phyloP scores from a whole-genome alignment of 2,113 vertebrate genomes.

The Megalops atlanticus region DNA sequence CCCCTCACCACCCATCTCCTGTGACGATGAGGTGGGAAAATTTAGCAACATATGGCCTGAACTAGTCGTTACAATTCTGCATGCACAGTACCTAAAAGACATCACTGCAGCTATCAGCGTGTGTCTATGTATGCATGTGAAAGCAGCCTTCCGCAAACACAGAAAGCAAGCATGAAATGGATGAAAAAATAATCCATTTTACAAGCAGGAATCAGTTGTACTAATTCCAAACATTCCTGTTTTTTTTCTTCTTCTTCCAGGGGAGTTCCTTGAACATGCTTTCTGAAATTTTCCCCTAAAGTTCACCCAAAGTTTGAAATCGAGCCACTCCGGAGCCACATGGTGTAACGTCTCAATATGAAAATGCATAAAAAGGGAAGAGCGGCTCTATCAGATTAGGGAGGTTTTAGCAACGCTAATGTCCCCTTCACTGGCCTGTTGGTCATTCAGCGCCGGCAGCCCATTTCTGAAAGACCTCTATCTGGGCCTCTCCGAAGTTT shows the following conservation, averaged over 20 bases:
- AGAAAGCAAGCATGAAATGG: background rate
- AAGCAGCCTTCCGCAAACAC: background rate
- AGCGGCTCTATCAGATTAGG: constrained; percentile 18
- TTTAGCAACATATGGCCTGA: constrained; percentile 41
- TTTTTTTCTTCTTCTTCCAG: constrained; percentile 42
- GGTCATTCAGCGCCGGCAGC: background rate
- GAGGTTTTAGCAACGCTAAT: constrained; percentile 4
- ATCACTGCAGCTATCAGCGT: background rate
- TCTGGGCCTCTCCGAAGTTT: background rate
- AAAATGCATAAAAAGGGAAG: constrained; percentile 38
- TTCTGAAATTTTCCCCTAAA: constrained; percentile 34
- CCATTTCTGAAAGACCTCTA: background rate
- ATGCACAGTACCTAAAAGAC: background rate
- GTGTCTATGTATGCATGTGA: background rate
- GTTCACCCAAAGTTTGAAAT: constrained; percentile 45
- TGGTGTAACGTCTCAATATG: constrained; percentile 27
- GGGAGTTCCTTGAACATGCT: constrained; percentile 35
- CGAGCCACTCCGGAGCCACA: constrained; percentile 24
- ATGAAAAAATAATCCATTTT: background rate
- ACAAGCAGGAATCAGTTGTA: constrained; percentile 64
- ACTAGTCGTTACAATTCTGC: constrained; percentile 43
- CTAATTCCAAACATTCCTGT: constrained; percentile 60
- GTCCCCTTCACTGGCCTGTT: background rate
- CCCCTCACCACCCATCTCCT: background rate
- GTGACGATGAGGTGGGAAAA: background rate